Percentiles rank a stretch among this genome's conserved stretches.
These are phyloP conservation scores for Chrysolina americana DNA, from an alignment of 2,888 invertebrate genomes.

Conservation along the genomic window DNA sequence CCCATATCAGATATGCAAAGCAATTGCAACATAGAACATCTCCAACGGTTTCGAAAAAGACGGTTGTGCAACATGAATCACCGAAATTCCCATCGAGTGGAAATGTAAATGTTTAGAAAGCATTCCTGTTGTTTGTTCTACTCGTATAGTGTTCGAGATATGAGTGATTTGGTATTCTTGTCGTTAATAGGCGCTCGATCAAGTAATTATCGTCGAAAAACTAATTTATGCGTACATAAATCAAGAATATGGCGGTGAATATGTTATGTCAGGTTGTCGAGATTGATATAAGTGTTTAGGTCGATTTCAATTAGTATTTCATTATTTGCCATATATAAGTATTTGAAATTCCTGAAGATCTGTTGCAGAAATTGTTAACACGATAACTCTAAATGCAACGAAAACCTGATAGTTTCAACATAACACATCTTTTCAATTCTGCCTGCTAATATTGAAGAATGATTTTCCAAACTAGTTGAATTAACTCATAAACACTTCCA, in stretches of 20 bases:
- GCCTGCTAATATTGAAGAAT: too few relatives aligned
- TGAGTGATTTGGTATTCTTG: slow-evolving; percentile 45
- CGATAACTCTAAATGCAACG: too few relatives aligned
- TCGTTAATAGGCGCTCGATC: slow-evolving; percentile 15
- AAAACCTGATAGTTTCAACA: too few relatives aligned
- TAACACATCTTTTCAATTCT: too few relatives aligned
- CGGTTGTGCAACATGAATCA: background rate
- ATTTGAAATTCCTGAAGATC: background rate
- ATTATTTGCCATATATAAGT: background rate
- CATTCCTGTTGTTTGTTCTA: background rate
- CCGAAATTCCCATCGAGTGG: background rate
- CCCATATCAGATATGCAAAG: slow-evolving; percentile 17
- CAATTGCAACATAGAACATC: slow-evolving; percentile 3
- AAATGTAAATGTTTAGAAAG: slow-evolving; percentile 2
- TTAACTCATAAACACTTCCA: too few relatives aligned
- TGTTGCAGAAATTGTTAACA: too few relatives aligned
- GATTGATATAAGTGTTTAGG: background rate
- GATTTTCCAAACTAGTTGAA: too few relatives aligned
- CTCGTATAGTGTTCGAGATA: slow-evolving; percentile 43
- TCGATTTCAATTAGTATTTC: background rate
- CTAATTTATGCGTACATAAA: slow-evolving; percentile 31
- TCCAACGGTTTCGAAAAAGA: background rate
- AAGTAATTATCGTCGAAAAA: slow-evolving; percentile 33
- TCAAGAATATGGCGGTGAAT: slow-evolving; percentile 14
- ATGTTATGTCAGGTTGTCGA: background rate